Conservation (phyloP, 1,140 invertebrate species). For the Ceratitis capitata region DNA sequence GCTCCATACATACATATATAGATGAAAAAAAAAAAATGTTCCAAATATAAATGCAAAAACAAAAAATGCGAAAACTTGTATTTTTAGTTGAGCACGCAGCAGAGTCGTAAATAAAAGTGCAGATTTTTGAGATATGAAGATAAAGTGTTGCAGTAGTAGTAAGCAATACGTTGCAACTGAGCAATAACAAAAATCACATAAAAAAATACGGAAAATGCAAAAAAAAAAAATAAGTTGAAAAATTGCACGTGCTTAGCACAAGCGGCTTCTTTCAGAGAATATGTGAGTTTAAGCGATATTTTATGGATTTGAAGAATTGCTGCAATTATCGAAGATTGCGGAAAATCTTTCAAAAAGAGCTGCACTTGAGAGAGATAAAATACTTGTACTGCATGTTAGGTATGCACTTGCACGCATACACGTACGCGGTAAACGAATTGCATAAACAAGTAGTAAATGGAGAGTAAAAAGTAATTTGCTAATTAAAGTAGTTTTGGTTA, state of each 20-base stretch:
- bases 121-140: slow-evolving; percentile 34
- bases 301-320: slow-evolving; percentile 19
- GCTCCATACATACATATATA: too few relatives aligned
- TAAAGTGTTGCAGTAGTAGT: slow-evolving; percentile 19
- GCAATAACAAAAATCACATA: neutral
- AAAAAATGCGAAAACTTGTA: neutral
- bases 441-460: too few relatives aligned
- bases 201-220: neutral
- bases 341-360: neutral
- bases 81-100: slow-evolving; percentile 27
- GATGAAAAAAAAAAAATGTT: too few relatives aligned
- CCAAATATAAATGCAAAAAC: slow-evolving; percentile 22
- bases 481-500: too few relatives aligned
- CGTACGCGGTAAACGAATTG: too few relatives aligned
- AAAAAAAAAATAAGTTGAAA: neutral
- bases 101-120: slow-evolving; percentile 29
- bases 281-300: neutral
- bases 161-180: neutral
- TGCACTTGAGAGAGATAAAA: neutral
- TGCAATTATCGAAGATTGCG: neutral
- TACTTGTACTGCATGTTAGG: neutral
- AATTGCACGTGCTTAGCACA: slow-evolving; percentile 9
- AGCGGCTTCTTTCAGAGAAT: neutral
- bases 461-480: too few relatives aligned
- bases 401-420: too few relatives aligned